phyloP scores from a whole-genome alignment of 1,140 invertebrate genomes.

The Diorhabda sublineata region DNA sequence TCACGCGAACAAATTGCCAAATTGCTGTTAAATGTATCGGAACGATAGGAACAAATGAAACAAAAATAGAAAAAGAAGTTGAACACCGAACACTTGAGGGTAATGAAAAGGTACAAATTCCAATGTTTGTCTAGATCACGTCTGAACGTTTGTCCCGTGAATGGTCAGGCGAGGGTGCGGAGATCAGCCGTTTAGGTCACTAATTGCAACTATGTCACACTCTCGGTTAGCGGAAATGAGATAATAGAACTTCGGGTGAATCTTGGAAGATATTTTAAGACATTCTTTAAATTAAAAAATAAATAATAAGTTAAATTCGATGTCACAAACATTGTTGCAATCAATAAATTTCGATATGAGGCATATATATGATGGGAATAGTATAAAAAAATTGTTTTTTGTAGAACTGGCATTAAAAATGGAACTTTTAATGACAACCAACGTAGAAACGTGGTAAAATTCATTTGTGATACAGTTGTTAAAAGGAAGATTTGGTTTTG shows the following conservation, averaged over 20 bases:
- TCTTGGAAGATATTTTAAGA: background rate
- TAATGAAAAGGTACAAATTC: slow-evolving; percentile 30
- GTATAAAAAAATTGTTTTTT: no score
- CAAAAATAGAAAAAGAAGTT: background rate
- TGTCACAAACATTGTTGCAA: no score
- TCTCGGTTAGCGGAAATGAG: slow-evolving; percentile 39
- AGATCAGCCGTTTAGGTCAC: slow-evolving; percentile 34
- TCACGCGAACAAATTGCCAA: slow-evolving; percentile 1
- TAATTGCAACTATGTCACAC: slow-evolving; percentile 39
- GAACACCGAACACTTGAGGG: slow-evolving; percentile 15
- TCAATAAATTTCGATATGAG: no score
- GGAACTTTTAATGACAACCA: no score
- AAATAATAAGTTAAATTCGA: no score
- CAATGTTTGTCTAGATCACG: slow-evolving; percentile 26
- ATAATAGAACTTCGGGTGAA: slow-evolving; percentile 32
- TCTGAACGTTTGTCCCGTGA: slow-evolving; percentile 25
- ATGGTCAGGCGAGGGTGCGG: slow-evolving; percentile 26
- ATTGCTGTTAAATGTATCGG: slow-evolving; percentile 7
- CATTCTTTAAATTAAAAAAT: no score
- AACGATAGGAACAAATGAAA: background rate
- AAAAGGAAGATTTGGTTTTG: no score
- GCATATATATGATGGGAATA: no score
- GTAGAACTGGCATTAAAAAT: no score
- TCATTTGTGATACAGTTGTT: no score
- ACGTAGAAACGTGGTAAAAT: no score